Evolutionary conservation across 1,140 invertebrate species (phyloP).

Genomic region (Meteorus sp.): DNA sequence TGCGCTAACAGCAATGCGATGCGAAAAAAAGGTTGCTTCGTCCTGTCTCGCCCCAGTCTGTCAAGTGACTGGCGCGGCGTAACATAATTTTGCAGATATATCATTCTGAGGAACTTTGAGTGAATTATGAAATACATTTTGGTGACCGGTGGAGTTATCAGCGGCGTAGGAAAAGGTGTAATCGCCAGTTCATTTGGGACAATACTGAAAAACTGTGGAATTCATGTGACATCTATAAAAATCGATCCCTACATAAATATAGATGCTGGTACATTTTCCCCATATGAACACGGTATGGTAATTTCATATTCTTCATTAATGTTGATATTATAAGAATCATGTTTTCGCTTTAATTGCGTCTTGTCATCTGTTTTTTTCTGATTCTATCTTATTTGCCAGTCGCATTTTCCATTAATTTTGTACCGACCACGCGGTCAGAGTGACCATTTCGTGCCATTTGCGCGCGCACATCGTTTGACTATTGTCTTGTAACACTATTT

Average conservation of each 20-base stretch:
- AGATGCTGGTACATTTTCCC: conserved; percentile 98
- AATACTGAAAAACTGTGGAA: conserved; percentile 91
- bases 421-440: no score
- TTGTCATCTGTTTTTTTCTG: no score
- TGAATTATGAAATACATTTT: conserved; percentile 90
- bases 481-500: no score
- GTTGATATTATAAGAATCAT: no score
- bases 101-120: background rate
- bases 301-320: background rate
- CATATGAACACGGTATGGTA: conserved; percentile 93
- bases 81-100: background rate
- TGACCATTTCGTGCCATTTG: no score
- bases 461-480: no score
- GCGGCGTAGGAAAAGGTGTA: conserved; percentile 97
- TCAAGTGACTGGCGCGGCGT: conserved; percentile 26
- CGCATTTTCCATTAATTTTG: no score
- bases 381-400: no score
- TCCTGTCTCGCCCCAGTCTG: conserved; percentile 22
- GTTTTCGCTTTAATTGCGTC: no score
- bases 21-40: background rate
- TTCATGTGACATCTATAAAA: conserved; percentile 96
- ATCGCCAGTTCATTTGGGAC: conserved; percentile 96
- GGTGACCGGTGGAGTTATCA: conserved; percentile 97
- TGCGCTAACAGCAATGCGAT: background rate
- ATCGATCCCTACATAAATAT: conserved; percentile 99